Conservation (phyloP, 2,888 invertebrate species). For the Macaria liturata region DNA sequence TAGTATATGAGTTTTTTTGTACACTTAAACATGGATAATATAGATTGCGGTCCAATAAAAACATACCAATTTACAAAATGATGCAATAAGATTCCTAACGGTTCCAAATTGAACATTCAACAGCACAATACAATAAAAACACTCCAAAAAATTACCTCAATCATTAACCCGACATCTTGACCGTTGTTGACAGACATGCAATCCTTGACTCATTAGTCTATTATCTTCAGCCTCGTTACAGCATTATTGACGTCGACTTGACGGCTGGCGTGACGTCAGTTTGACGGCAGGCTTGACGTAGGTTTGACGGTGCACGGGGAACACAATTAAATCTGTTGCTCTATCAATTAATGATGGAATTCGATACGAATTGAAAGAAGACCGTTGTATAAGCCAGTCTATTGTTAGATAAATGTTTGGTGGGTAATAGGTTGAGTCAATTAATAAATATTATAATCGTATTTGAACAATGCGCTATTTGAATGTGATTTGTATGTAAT, state of each 20-base stretch:
- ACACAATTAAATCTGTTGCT: conserved; percentile 50
- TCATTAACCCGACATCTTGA: conserved; percentile 19
- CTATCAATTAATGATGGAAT: conserved; percentile 53
- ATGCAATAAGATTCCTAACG: neutral
- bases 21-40: no score
- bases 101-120: neutral
- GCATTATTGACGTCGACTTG: conserved; percentile 28
- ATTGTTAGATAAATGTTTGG: conserved; percentile 44
- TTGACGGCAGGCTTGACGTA: conserved; percentile 32
- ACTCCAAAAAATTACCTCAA: conserved; percentile 14
- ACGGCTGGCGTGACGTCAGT: conserved; percentile 33
- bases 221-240: conserved; percentile 26
- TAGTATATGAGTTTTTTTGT: no score
- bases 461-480: no score
- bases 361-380: conserved; percentile 40
- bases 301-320: conserved; percentile 47
- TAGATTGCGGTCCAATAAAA: no score
- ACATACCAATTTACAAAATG: no score
- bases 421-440: conserved; percentile 27
- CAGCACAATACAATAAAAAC: neutral
- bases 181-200: conserved; percentile 28
- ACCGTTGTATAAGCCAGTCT: conserved; percentile 11
- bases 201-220: conserved; percentile 44
- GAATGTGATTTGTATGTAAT: no score
- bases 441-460: neutral